Base-by-base conservation (phyloP, 2,888 invertebrate species). In the Augiades crinisus region DNA sequence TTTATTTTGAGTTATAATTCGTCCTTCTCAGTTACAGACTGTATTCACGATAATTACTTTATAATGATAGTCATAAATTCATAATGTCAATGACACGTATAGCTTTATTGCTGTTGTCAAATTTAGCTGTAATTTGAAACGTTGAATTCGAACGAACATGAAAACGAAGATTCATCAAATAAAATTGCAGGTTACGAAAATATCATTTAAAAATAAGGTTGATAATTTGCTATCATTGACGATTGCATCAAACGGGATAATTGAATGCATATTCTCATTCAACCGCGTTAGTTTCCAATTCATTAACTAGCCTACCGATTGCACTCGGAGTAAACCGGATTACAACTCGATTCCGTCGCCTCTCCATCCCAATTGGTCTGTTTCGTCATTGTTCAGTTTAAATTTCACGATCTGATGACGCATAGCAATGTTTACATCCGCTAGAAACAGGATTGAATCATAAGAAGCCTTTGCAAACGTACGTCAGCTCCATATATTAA, bases 301-400 rank as follows among this genome's bases (percentile, higher is more conserved):
- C 51, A 60, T 58, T 61, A 54, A 50, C 41, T 38, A 36, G 27
- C 41, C 21, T 14, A 37, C 14, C 34, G 40, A 44, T 17, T 44
- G 30, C 12, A 66, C 67, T 66, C 34, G 61, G 64, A 57, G 56
- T 55, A 66, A 67, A n/a, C n/a, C 67, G 54, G 65, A 69, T 61
- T 64, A 52, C 24, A 64, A 61, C 64, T 60, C 30, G 62, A 60
- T 61, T 58, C 45, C 21, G 56, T 63, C 58, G 56, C 55, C 57
- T 45, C 13, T 17, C 16, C 44, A 30, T 52, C 36, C 53, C 31
- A 41, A 2, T 13, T 22, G 37, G 47, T 36, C 44, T 21, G 46
- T 44, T 46, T 47, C 50, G 27, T 43, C 53, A 55, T 47, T 54
- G 33, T 47, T 47, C 36, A 46, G 47, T 54, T 50, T 36, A 24